Base-by-base conservation (phyloP, 2,888 invertebrate species). In the Drosophila borealis region DNA sequence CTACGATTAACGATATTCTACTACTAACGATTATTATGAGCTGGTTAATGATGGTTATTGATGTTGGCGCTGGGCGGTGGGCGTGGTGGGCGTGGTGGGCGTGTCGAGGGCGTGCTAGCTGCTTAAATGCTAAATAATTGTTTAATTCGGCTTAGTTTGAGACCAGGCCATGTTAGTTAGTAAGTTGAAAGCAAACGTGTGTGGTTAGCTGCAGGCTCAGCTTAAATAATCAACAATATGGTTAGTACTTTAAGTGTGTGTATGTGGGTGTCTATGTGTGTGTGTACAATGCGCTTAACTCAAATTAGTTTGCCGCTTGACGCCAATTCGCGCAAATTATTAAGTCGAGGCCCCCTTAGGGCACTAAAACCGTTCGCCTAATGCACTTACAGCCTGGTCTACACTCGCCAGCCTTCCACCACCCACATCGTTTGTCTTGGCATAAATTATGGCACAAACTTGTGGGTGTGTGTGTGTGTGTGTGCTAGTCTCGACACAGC, bases 271-370 rank as follows among this genome's bases (percentile, higher is more conserved):
- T 50, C n/a, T n/a, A 42, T 67, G 48, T 54, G 48, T 72, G 59
- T 64, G 55, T 69, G 60, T 57, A 72, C 70, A 83, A 75, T 80
- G 63, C 80, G 86, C 81, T 82, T 86, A 82, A 86, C 81, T 73
- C 81, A 83, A 82, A 82, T 82, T 86, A 82, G 82, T 86, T 86
- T 83, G 77, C 72, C 82, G 80, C 85, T 77, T 74, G 70, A 66
- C 76, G 88, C 81, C 85, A 84, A 83, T 87, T 84, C 79, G 81
- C 67, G 76, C 82, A 83, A 87, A 87, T 83, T 87, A 83, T 83
- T 87, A 79, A 84, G 79, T 74, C 87, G 66, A 62, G 69, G 67
- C 65, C 62, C 73, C 74, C 68, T 55, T 53, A 62, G 68, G 80
- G 68, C 67, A 79, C 80, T 86, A 76, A 83, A 78, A 76, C 72